Conservation (phyloP, 2,888 invertebrate species). For the Rhingia campestris region DNA sequence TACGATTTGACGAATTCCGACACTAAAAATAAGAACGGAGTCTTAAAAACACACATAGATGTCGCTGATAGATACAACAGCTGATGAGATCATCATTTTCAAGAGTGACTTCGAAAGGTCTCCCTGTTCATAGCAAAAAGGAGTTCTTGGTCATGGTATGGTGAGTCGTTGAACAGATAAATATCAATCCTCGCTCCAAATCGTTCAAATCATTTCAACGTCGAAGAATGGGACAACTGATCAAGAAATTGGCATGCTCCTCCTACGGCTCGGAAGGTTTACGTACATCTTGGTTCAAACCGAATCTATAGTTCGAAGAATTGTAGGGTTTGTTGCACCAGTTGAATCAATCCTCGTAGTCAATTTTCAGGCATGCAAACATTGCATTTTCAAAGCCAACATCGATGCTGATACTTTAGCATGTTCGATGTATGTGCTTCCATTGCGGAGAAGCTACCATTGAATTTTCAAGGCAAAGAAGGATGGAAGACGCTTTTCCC, state of each 20-base stretch:
- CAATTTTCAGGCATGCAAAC: slow-evolving; percentile 99
- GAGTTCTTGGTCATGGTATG: slow-evolving; percentile 99
- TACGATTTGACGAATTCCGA: slow-evolving; percentile 99
- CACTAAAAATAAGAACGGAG: slow-evolving; percentile 98
- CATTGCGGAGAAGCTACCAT: slow-evolving; percentile 98
- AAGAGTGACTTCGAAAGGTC: slow-evolving; percentile 97
- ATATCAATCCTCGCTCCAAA: slow-evolving; percentile 99
- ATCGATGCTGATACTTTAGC: slow-evolving; percentile 98
- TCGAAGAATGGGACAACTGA: slow-evolving; percentile 98
- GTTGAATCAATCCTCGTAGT: slow-evolving; percentile 99
- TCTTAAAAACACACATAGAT: slow-evolving; percentile 98
- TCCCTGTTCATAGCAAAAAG: slow-evolving; percentile 97
- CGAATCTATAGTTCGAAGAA: slow-evolving; percentile 99
- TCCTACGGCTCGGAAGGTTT: slow-evolving; percentile 99
- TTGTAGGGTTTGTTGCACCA: slow-evolving; percentile 96
- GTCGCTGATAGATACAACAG: slow-evolving; percentile 97
- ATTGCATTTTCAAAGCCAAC: slow-evolving; percentile 99
- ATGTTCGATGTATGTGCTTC: slow-evolving; percentile 99
- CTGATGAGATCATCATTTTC: slow-evolving; percentile 99
- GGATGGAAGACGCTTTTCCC: too few species aligned
- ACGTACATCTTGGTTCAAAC: slow-evolving; percentile 98
- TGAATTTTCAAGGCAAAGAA: too few species aligned
- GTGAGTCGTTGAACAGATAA: slow-evolving; percentile 99
- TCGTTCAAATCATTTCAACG: slow-evolving; percentile 99
- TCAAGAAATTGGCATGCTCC: slow-evolving; percentile 98